Percentiles rank a stretch among this genome's conserved stretches.
These are phyloP conservation scores for Anisognathus igniventris DNA, from an alignment of 2,797 vertebrate species.

Conservation along the genomic window DNA sequence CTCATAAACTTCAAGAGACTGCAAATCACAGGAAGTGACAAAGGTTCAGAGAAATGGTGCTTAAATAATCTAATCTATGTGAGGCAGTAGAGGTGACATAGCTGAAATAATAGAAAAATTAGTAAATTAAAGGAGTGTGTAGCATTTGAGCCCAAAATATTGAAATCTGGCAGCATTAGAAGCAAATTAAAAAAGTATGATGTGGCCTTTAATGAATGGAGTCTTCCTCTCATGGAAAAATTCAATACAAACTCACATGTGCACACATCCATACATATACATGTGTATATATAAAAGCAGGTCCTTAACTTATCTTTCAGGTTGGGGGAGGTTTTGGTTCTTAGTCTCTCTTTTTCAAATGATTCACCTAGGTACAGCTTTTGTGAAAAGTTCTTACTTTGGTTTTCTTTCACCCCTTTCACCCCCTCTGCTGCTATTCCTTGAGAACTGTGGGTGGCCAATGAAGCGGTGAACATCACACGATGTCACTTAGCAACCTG, in stretches of 20 bases:
- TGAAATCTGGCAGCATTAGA: not conserved
- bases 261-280: not conserved
- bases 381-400: constrained; percentile 56
- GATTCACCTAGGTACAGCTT: constrained; percentile 40
- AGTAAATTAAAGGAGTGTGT: not conserved
- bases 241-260: not conserved
- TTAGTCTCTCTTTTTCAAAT: constrained; percentile 41
- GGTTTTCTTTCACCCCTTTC: constrained; percentile 4
- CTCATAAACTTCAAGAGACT: not conserved
- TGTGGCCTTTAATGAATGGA: not conserved
- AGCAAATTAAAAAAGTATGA: not conserved
- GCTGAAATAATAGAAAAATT: not conserved
- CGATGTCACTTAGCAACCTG: constrained; percentile 75
- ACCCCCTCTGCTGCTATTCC: constrained; percentile 51
- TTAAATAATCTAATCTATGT: not conserved
- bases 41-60: not conserved
- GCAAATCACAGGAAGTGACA: not conserved
- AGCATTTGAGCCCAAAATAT: not conserved
- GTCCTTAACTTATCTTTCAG: not conserved
- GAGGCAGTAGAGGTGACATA: not conserved
- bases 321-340: not conserved
- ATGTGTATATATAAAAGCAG: not conserved
- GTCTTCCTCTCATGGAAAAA: not conserved
- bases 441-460: constrained; percentile 62
- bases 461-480: constrained; percentile 54